A percentile compares a stretch with the other conserved stretches of the same genome.
These are phyloP conservation scores for Mus caroli DNA, from an alignment of 2,797 vertebrate genomes.

Conservation along the genomic window DNA sequence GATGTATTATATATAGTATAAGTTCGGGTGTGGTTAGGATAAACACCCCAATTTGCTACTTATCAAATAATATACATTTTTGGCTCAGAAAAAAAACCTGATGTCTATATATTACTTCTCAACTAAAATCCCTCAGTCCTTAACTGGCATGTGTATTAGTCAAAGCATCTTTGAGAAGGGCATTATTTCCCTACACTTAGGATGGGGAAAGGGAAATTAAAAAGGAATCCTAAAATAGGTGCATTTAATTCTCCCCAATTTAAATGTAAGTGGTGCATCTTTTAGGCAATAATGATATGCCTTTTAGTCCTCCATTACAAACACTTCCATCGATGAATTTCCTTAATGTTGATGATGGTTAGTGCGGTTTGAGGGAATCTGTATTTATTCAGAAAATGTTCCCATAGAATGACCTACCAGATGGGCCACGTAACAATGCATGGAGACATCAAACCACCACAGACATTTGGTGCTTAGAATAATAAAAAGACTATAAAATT, in stretches of 20 bases:
- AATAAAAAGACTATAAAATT: conserved; percentile 98
- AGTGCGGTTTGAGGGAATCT: conserved; percentile 87
- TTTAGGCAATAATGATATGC: conserved; percentile 71
- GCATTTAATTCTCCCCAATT: conserved; percentile 86
- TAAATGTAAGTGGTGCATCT: conserved; percentile 81
- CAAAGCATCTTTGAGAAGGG: conserved; percentile 56
- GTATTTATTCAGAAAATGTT: conserved; percentile 88
- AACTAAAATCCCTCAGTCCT: conserved; percentile 5
- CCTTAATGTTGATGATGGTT: conserved; percentile 80
- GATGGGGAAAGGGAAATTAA: conserved; percentile 76
- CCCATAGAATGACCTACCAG: conserved; percentile 91
- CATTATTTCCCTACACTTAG: conserved; percentile 49
- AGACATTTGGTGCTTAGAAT: conserved; percentile 95
- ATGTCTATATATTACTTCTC: not conserved
- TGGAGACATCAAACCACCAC: conserved; percentile 93
- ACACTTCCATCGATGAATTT: conserved; percentile 83
- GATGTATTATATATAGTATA: not conserved
- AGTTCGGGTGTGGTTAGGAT: not conserved
- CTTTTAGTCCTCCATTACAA: conserved; percentile 51
- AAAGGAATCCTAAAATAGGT: conserved; percentile 59
- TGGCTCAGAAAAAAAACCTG: not conserved
- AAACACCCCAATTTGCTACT: not conserved
- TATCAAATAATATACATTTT: not conserved
- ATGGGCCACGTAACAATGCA: conserved; percentile 93
- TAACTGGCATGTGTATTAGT: conserved; percentile 23